Percentiles rank a stretch among this genome's conserved stretches.
These are phyloP conservation scores for Siniperca knerii DNA, from an alignment of 2,113 vertebrate species.

Conservation along the genomic window DNA sequence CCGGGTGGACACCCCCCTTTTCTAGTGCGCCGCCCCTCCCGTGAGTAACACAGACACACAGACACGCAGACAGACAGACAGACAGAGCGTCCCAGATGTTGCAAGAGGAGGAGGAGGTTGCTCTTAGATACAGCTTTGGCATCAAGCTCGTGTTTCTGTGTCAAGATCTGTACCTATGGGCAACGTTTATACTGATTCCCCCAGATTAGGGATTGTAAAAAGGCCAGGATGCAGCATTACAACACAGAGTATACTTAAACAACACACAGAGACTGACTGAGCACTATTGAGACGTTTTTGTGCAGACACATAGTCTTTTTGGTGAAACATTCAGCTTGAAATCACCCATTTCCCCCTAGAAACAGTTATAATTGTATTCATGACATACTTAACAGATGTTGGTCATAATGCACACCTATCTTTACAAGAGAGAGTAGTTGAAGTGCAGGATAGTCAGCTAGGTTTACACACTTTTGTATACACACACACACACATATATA, in stretches of 20 bases:
- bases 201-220: slow-evolving; percentile 20
- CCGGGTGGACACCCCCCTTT: slow-evolving; percentile 86
- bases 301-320: slow-evolving; percentile 53
- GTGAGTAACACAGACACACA: slow-evolving; percentile 86
- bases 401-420: background rate
- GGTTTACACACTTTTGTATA: slow-evolving; percentile 34
- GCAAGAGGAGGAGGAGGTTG: slow-evolving; percentile 28
- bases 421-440: slow-evolving; percentile 11
- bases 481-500: no score
- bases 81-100: slow-evolving; percentile 61
- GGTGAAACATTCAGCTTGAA: background rate
- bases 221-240: slow-evolving; percentile 22
- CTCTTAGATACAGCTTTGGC: slow-evolving; percentile 32
- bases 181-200: slow-evolving; percentile 22
- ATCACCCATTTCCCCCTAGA: slow-evolving; percentile 4
- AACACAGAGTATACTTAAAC: slow-evolving; percentile 9
- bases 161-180: slow-evolving; percentile 43
- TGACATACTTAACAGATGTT: background rate
- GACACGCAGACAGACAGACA: slow-evolving; percentile 85
- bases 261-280: slow-evolving; percentile 35
- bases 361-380: slow-evolving; percentile 9
- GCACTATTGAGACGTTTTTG: background rate
- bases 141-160: slow-evolving; percentile 35
- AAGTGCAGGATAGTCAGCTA: slow-evolving; percentile 46
- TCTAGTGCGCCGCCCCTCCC: slow-evolving; percentile 89